These are phyloP conservation scores for Gnatocerus cornutus DNA, from an alignment of 2,888 invertebrate species.

Conservation along the genomic window DNA sequence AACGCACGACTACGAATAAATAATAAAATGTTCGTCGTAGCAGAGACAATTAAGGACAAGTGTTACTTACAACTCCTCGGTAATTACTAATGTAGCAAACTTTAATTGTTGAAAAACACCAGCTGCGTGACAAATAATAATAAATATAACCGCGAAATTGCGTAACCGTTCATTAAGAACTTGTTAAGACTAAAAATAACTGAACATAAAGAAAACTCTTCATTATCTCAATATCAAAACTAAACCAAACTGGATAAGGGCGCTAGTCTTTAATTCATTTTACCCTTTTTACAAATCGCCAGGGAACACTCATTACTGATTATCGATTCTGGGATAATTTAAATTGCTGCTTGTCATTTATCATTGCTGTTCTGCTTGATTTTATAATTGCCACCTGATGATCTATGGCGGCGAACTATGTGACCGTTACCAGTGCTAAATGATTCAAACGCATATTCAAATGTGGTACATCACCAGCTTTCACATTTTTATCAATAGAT, in stretches of 20 bases:
- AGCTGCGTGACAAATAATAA: constrained; percentile 70
- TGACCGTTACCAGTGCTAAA: constrained; percentile 45
- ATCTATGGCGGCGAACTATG: constrained; percentile 49
- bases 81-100: constrained; percentile 70
- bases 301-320: constrained; percentile 36
- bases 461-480: not conserved
- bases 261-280: constrained; percentile 38
- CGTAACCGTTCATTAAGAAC: constrained; percentile 60
- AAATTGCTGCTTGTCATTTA: constrained; percentile 47
- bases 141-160: constrained; percentile 68
- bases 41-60: constrained; percentile 70
- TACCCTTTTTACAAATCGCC: constrained; percentile 16
- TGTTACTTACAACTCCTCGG: constrained; percentile 69
- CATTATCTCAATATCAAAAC: constrained; percentile 50
- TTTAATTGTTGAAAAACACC: constrained; percentile 71
- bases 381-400: constrained; percentile 53
- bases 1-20: constrained; percentile 56
- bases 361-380: constrained; percentile 42
- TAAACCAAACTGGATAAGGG: constrained; percentile 42
- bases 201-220: constrained; percentile 51
- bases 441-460: constrained; percentile 28
- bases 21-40: constrained; percentile 62
- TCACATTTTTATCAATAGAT: not conserved
- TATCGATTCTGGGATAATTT: constrained; percentile 46
- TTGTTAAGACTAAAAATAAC: constrained; percentile 54